Evolutionary conservation across 2,888 invertebrate species (phyloP), one percentile per base, ranked within the genome.

Genomic region (Hypolimnas misippus): DNA sequence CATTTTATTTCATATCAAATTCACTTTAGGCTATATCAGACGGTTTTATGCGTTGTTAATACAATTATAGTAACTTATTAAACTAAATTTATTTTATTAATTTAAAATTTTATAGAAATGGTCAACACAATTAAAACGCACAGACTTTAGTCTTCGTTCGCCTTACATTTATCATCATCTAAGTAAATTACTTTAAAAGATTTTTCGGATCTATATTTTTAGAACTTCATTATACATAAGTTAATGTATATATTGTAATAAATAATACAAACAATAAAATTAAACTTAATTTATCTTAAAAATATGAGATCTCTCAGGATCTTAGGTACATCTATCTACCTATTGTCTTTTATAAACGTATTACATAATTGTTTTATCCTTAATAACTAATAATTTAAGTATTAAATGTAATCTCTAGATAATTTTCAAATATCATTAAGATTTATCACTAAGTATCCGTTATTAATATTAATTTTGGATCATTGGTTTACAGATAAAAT

Each of bases 291-390:
- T 25, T 6, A 33, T 19, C 31, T 52, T 46, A 46, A 19, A 49
- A 78, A 35, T 74, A 71, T 54, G 66, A 66, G 66, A 66, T 66
- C 60, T 31, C 60, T 54, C 40, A 33, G 57, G 56, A 49, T 57
- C 52, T 35, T 46, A 49, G 3, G 16, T 38, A 12, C 10, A 19
- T 3, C 6, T 17, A 6, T 10, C 49, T 38, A 53, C 19, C 25
- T 54, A 16, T 38, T 46, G 59, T 60, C 53, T 60, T 60, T 60
- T 29, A 35, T 0, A 31, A 44, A 42, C 35, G 8, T 1, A 14
- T 42, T 42, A 17, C 16, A 2, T 8, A 17, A n/a, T n/a, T n/a
- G n/a, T n/a, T n/a, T n/a, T n/a, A n/a, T n/a, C n/a, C n/a, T n/a
- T n/a, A n/a, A n/a, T n/a, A n/a, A 14, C n/a, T 38, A 14, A 5